Percentiles rank a stretch among this genome's conserved stretches.
These are phyloP conservation scores for Hartigia nigra DNA, from an alignment of 2,888 invertebrate genomes.

Conservation along the genomic window DNA sequence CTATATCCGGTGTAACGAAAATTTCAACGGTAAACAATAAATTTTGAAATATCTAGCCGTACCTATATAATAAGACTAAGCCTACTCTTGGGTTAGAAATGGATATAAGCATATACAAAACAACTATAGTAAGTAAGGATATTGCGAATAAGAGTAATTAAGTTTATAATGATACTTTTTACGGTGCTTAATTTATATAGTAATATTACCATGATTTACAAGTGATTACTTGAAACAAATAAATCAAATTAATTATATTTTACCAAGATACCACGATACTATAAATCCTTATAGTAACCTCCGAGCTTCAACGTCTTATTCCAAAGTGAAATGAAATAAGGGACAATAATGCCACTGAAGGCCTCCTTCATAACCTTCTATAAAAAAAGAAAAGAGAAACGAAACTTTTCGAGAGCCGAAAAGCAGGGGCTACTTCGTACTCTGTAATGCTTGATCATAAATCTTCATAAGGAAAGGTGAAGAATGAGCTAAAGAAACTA, in stretches of 20 bases:
- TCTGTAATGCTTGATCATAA: neutral
- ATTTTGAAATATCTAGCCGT: neutral
- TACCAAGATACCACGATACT: neutral
- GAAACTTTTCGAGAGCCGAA: neutral
- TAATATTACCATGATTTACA: neutral
- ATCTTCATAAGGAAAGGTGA: neutral
- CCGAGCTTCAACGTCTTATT: neutral
- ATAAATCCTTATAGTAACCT: neutral
- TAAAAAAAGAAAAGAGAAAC: neutral
- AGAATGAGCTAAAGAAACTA: slow-evolving; percentile 2
- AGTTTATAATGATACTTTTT: neutral
- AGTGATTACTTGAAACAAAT: neutral
- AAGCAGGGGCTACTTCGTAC: neutral
- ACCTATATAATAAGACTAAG: neutral
- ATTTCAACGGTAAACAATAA: neutral
- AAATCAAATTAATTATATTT: neutral
- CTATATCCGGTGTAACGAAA: neutral
- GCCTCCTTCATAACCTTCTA: neutral
- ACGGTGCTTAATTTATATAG: neutral
- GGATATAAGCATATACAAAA: neutral
- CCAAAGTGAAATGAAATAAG: neutral
- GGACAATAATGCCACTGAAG: neutral
- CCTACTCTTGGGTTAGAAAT: too few relatives aligned
- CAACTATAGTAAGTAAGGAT: neutral
- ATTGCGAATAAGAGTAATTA: neutral